Evolutionary conservation across 2,797 vertebrate genomes (phyloP).

Genomic region (Esox lucius): DNA sequence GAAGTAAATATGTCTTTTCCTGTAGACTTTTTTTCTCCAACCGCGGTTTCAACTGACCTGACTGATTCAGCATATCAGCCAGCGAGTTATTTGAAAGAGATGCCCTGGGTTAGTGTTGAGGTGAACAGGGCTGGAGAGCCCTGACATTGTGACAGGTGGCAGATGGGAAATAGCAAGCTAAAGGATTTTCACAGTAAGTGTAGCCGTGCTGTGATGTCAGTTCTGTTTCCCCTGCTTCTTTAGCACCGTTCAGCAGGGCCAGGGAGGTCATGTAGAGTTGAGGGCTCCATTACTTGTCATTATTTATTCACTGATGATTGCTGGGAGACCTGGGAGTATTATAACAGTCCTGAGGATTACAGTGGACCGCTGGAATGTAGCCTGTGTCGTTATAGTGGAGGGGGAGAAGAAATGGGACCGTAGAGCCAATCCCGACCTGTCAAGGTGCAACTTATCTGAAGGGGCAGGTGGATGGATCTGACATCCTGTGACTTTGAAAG

Average conservation of each 20-base stretch:
- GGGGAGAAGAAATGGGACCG: too few species aligned
- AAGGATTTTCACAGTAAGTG: too few species aligned
- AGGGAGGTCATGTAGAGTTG: conserved; percentile 9
- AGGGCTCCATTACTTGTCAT: conserved; percentile 8
- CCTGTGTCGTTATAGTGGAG: too few species aligned
- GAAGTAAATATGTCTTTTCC: conserved; percentile 20
- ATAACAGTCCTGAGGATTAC: conserved; percentile 10
- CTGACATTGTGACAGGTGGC: too few species aligned
- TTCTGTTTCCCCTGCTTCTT: not conserved
- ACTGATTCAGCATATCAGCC: too few species aligned
- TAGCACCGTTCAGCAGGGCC: conserved; percentile 3
- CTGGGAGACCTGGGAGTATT: conserved; percentile 16
- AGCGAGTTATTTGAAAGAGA: too few species aligned
- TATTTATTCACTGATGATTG: conserved; percentile 23
- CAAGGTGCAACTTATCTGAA: not conserved
- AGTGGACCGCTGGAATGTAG: conserved; percentile 13
- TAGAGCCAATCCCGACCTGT: not conserved
- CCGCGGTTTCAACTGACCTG: too few species aligned
- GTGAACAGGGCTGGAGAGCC: too few species aligned
- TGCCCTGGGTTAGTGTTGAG: too few species aligned
- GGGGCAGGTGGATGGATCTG: not conserved
- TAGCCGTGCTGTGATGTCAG: too few species aligned
- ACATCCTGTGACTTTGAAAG: not conserved
- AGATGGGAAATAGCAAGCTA: too few species aligned
- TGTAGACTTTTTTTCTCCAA: too few species aligned